phyloP scores from a whole-genome alignment of 2,113 vertebrate species.

The Lepus americanus region DNA sequence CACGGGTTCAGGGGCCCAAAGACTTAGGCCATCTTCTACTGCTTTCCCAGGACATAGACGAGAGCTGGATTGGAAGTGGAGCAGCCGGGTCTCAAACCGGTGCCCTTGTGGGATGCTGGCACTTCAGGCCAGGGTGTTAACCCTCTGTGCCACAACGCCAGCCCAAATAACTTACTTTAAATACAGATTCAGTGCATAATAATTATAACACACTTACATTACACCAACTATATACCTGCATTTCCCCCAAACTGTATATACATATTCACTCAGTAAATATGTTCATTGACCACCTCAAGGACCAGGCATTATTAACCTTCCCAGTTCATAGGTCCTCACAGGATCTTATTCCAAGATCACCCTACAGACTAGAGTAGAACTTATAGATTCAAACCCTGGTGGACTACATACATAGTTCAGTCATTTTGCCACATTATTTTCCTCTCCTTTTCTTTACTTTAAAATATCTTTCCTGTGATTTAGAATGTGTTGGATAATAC shows the following conservation, averaged over 20 bases:
- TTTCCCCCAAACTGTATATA: neutral
- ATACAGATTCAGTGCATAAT: conserved; percentile 2
- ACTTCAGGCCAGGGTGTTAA: too few relatives aligned
- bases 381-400: neutral
- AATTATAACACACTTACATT: conserved; percentile 17
- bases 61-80: too few relatives aligned
- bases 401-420: neutral
- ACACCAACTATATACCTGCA: neutral
- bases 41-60: too few relatives aligned
- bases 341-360: neutral
- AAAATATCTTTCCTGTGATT: neutral
- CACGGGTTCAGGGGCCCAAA: too few relatives aligned
- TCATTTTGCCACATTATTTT: neutral
- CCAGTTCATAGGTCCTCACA: neutral
- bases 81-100: too few relatives aligned
- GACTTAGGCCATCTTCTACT: too few relatives aligned
- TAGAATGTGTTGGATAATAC: neutral
- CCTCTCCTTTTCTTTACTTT: neutral
- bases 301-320: neutral
- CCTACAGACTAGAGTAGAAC: neutral
- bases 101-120: too few relatives aligned
- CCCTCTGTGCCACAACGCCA: too few relatives aligned
- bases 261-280: neutral
- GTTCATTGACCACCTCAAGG: too few relatives aligned
- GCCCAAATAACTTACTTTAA: too few relatives aligned